phyloP scores from a whole-genome alignment of 2,113 vertebrate genomes.

The Dicrurus megarhynchus region DNA sequence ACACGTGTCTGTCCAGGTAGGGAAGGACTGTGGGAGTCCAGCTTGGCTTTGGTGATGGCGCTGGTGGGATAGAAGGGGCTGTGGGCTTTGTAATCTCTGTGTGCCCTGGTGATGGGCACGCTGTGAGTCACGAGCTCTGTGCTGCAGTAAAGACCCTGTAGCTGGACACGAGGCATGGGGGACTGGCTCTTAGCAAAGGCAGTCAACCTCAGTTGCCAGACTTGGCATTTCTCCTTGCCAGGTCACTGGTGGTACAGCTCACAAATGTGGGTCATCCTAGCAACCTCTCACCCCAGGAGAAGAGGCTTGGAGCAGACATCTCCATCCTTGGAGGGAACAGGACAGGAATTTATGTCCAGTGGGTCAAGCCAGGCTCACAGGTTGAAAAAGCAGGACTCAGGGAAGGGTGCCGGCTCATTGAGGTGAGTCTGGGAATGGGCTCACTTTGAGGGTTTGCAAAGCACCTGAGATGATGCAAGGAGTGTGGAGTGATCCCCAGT shows the following conservation, averaged over 20 bases:
- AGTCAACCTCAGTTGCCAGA: neutral
- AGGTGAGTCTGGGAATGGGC: conserved; percentile 70
- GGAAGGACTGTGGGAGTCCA: neutral
- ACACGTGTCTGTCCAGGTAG: neutral
- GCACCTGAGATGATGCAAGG: neutral
- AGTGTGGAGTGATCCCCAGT: neutral
- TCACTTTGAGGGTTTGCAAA: neutral
- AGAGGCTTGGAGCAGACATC: conserved; percentile 74
- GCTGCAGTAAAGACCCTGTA: neutral
- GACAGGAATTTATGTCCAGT: conserved; percentile 82
- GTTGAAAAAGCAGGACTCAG: conserved; percentile 77
- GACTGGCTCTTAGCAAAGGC: neutral
- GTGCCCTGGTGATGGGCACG: neutral
- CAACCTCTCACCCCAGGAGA: conserved; percentile 48
- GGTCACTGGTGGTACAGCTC: conserved; percentile 73
- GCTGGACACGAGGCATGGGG: neutral
- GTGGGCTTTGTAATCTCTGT: neutral
- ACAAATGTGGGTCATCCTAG: conserved; percentile 38
- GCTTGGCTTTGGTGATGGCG: neutral
- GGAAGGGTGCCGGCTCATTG: conserved; percentile 81
- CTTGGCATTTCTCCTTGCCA: conserved; percentile 25
- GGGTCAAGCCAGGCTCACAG: conserved; percentile 80
- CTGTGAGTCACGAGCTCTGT: neutral
- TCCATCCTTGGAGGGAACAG: conserved; percentile 81
- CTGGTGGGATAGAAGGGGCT: neutral